phyloP scores from a whole-genome alignment of 1,140 invertebrate species.

The Galleria mellonella region DNA sequence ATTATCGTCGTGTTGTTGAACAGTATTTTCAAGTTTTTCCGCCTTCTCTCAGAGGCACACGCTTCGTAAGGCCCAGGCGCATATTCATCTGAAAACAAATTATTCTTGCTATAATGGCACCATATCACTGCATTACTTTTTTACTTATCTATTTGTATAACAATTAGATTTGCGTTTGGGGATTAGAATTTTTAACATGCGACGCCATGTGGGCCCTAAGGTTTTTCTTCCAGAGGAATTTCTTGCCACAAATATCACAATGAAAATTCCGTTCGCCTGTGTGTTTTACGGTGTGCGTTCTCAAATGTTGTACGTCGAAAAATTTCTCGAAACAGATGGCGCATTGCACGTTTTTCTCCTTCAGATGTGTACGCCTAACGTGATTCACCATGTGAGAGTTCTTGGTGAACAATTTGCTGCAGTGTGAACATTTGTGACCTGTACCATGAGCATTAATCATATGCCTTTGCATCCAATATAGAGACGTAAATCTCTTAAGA shows the following conservation, averaged over 20 bases:
- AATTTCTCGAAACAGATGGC: conserved; percentile 50
- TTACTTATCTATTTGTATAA: neutral
- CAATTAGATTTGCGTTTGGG: conserved; percentile 5
- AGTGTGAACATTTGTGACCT: conserved; percentile 42
- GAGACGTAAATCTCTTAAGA: conserved; percentile 37
- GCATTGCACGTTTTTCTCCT: conserved; percentile 51
- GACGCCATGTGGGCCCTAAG: conserved; percentile 41
- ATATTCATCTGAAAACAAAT: conserved; percentile 61
- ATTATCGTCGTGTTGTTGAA: conserved; percentile 58
- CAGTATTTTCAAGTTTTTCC: conserved; percentile 54
- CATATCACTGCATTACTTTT: conserved; percentile 3
- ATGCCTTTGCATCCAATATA: conserved; percentile 36
- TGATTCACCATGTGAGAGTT: conserved; percentile 49
- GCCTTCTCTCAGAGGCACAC: conserved; percentile 37
- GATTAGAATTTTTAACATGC: conserved; percentile 20
- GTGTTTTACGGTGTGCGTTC: conserved; percentile 70
- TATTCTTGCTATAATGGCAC: conserved; percentile 31
- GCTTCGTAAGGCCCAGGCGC: conserved; percentile 32
- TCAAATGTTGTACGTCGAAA: conserved; percentile 66
- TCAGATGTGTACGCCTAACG: conserved; percentile 42
- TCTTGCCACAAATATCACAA: conserved; percentile 78
- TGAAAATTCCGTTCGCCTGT: conserved; percentile 84
- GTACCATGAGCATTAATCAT: conserved; percentile 26
- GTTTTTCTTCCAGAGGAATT: conserved; percentile 62
- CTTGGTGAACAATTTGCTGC: conserved; percentile 37